Percentiles rank a stretch among this genome's conserved stretches.
Evolutionary conservation across 2,113 vertebrate species (phyloP).

Genomic region (Ploceus nigricollis): DNA sequence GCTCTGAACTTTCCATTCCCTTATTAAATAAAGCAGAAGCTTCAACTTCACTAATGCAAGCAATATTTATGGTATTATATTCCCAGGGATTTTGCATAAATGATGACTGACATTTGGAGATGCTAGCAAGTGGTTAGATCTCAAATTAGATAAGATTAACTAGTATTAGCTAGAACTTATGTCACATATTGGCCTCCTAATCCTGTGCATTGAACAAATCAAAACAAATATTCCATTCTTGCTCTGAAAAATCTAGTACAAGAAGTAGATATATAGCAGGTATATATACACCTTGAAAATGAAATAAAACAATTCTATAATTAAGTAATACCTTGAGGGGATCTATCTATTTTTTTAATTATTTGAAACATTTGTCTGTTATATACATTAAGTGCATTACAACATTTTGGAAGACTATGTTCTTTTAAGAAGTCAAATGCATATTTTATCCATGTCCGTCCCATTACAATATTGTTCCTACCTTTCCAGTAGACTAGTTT

Average conservation of each 20-base stretch:
- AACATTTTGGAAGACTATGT: background rate
- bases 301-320: background rate
- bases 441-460: rapidly evolving
- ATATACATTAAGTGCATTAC: background rate
- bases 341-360: background rate
- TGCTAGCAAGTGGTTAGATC: background rate
- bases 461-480: background rate
- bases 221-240: background rate
- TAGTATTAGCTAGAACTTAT: background rate
- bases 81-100: background rate
- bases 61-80: background rate
- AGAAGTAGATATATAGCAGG: background rate
- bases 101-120: background rate
- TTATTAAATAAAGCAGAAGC: background rate
- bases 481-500: background rate
- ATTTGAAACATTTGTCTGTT: background rate
- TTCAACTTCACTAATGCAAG: background rate
- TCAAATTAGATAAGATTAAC: background rate
- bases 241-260: background rate
- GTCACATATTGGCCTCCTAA: background rate
- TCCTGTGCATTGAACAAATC: background rate
- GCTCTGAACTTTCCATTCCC: background rate
- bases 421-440: background rate
- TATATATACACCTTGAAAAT: background rate
- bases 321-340: background rate